These are phyloP conservation scores for Lasiurus cinereus DNA, from an alignment of 2,113 vertebrate species.

Conservation along the genomic window DNA sequence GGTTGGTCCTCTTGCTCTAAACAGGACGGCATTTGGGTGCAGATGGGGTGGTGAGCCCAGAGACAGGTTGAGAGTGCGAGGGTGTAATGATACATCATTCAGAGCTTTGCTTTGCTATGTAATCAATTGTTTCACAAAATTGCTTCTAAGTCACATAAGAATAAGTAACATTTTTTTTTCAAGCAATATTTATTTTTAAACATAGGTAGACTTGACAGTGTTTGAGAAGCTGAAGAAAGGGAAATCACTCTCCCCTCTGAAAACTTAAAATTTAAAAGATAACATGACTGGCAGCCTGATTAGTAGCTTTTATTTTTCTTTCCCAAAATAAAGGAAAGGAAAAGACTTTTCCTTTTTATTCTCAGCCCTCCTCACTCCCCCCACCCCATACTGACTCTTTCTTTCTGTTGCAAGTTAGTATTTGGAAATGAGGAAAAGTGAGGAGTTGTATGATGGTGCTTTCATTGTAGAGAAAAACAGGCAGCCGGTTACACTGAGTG, in stretches of 20 bases:
- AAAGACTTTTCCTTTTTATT: constrained; percentile 16
- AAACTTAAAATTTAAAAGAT: background rate
- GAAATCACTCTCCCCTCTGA: background rate
- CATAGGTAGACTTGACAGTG: background rate
- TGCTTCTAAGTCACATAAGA: background rate
- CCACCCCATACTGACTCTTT: background rate
- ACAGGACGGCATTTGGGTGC: accelerated
- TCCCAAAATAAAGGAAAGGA: constrained; percentile 12
- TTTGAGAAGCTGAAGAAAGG: constrained; percentile 19
- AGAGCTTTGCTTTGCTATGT: background rate
- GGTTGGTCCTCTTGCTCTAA: background rate
- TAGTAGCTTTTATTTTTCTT: constrained; percentile 44
- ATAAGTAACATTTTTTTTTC: constrained; percentile 3
- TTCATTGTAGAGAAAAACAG: background rate
- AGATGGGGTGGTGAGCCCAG: background rate
- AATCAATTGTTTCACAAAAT: background rate
- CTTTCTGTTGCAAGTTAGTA: constrained; percentile 1
- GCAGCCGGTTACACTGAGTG: background rate
- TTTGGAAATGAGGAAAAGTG: background rate
- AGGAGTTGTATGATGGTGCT: background rate
- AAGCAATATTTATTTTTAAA: constrained; percentile 51
- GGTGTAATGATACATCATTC: background rate
- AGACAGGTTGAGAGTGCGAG: background rate
- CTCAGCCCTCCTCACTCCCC: background rate
- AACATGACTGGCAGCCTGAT: background rate